Conservation (phyloP, 1,140 invertebrate genomes). For the Helicoverpa zea region DNA sequence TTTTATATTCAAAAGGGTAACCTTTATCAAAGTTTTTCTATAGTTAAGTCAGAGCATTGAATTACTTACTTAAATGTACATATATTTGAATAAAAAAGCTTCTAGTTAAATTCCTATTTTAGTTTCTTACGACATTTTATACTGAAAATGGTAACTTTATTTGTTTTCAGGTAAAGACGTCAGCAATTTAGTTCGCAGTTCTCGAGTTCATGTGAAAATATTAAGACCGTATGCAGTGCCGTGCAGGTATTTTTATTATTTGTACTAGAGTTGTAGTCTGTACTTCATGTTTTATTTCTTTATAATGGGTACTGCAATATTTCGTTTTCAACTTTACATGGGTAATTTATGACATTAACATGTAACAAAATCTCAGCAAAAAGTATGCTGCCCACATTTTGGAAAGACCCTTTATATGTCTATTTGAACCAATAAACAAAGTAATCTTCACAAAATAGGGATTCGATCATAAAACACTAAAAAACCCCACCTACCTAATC, state of each 20-base stretch:
- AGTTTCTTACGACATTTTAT: conserved; percentile 15
- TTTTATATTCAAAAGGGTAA: no score
- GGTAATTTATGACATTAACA: no score
- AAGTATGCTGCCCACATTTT: no score
- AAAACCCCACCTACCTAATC: conserved; percentile 4
- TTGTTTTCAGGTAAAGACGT: conserved; percentile 59
- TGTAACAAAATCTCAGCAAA: no score
- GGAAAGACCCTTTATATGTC: no score
- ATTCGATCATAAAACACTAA: neutral
- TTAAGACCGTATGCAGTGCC: neutral
- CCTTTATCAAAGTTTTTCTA: no score
- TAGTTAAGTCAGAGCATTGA: neutral
- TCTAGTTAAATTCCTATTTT: neutral
- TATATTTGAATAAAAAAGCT: neutral
- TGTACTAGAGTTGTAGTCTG: no score
- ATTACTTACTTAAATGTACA: no score
- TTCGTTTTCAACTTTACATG: no score
- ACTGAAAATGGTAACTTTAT: conserved; percentile 42
- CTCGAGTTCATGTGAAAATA: neutral
- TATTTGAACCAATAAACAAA: no score
- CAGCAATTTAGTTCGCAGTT: conserved; percentile 12
- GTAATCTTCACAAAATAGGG: neutral
- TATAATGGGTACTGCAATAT: no score
- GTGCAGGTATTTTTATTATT: conserved; percentile 17
- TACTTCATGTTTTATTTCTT: no score